Percentiles rank a stretch among this genome's conserved stretches.
Conservation (phyloP, 2,888 invertebrate genomes). For the Clostera curtula region DNA sequence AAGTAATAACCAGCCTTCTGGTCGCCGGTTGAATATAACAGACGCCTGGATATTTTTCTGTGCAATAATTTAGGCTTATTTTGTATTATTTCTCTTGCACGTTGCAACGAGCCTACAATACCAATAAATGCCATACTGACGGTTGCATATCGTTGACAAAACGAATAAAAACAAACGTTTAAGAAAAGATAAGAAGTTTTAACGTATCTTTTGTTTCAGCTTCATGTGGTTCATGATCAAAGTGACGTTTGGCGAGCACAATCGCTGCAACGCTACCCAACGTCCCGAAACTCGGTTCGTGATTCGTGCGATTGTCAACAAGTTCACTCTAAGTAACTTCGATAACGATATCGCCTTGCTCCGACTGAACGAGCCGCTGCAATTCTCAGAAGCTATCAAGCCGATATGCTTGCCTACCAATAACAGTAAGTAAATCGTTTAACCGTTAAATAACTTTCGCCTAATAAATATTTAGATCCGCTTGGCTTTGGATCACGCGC, state of each 20-base stretch:
- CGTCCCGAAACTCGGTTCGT: slow-evolving; percentile 87
- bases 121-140: too few relatives aligned
- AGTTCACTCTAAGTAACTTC: slow-evolving; percentile 89
- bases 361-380: slow-evolving; percentile 86
- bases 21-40: too few relatives aligned
- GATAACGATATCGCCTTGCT: slow-evolving; percentile 91
- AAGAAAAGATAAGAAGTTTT: neutral
- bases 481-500: too few relatives aligned
- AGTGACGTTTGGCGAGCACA: slow-evolving; percentile 91
- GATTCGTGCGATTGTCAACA: slow-evolving; percentile 82
- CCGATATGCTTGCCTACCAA: slow-evolving; percentile 86
- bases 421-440: slow-evolving; percentile 62
- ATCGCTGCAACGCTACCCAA: slow-evolving; percentile 83
- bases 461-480: too few relatives aligned
- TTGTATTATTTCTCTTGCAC: too few relatives aligned
- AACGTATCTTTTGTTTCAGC: slow-evolving; percentile 57
- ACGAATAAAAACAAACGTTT: too few relatives aligned
- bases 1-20: too few relatives aligned
- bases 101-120: too few relatives aligned
- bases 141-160: too few relatives aligned
- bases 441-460: too few relatives aligned
- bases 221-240: slow-evolving; percentile 96
- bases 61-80: too few relatives aligned
- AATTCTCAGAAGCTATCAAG: slow-evolving; percentile 84
- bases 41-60: too few relatives aligned